Percentiles rank a stretch among this genome's conserved stretches.
Evolutionary conservation across 2,888 invertebrate genomes (phyloP).

Genomic region (Lasioglossum zephyrum): DNA sequence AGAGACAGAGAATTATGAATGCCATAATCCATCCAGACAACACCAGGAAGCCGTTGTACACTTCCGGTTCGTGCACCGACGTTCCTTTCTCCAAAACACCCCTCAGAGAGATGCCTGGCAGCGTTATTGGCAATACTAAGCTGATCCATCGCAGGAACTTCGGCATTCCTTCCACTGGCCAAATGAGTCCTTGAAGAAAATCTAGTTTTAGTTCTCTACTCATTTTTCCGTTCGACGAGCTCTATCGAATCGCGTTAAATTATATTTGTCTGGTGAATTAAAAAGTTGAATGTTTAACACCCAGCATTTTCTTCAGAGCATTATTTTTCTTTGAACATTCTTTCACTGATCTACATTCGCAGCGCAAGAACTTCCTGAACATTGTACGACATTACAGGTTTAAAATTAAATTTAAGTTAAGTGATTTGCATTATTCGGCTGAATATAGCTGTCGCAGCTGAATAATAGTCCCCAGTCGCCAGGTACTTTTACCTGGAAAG

Average conservation of each 20-base stretch:
- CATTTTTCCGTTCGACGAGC: neutral
- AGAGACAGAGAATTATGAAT: constrained; percentile 86
- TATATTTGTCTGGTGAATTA: too few species aligned
- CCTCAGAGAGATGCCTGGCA: constrained; percentile 91
- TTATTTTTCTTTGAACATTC: neutral
- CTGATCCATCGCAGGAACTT: constrained; percentile 87
- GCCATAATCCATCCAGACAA: constrained; percentile 88
- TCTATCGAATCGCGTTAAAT: neutral
- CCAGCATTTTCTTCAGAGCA: too few species aligned
- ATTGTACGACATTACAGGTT: neutral
- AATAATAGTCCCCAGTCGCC: too few species aligned
- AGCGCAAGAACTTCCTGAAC: neutral
- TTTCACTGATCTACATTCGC: neutral
- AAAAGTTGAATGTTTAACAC: too few species aligned
- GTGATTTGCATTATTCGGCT: too few species aligned
- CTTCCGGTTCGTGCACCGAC: constrained; percentile 88
- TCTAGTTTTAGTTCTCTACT: neutral
- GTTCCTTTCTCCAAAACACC: constrained; percentile 92
- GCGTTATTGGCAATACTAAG: constrained; percentile 90
- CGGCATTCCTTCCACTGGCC: constrained; percentile 91
- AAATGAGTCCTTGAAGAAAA: constrained; percentile 86
- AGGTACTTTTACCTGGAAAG: too few species aligned
- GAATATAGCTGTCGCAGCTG: too few species aligned
- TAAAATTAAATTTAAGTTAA: too few species aligned
- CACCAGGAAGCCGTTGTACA: constrained; percentile 90